Base-by-base conservation (phyloP, 2,888 invertebrate species). In the Rhamnusium bicolor region DNA sequence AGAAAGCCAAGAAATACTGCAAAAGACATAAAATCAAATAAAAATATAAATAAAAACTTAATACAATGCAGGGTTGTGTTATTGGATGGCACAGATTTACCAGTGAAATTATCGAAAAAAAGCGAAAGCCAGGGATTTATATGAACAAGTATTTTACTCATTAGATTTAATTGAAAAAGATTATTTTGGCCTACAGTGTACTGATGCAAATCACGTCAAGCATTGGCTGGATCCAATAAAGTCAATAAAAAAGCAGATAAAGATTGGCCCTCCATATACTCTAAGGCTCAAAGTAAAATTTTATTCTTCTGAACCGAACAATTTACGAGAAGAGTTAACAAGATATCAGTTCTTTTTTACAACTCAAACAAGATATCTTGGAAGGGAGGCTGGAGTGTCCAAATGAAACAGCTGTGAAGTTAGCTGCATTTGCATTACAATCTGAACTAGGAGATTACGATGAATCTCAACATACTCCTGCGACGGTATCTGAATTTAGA, bases 201-300 rank as follows among this genome's bases (percentile, higher is more conserved):
- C 97, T 66, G 99, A 99, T 88, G 96, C 96, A 72, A 97, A 98
- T 88, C 97, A 98, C 91, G 98, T 99, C 0, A 97, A 97, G 91
- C 99, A 99, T 90, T 99, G 99, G 99, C 89, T 99, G 80, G 99
- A 99, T 90, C 97, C 98, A 10, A 96, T 98, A 8, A 99, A 99
- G 90, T 94, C 96, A 12, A 95, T 99, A 68, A 98, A 96, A 88
- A 99, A 99, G 87, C 99, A 99, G 92, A 96, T 98, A 12, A 98
- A 97, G 93, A 98, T 98, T 90, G 99, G 99, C 12, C 99, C 99
- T 71, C 99, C 99, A 1, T 99, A 97, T 86, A 98, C 98, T 63
- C 92, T 99, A 82, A 91, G 97, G 72, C 91, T 99, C 62, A 95
- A 96, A 89, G 99, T 99, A 2, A 99, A 99, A 89, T 99, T 99